Conservation (phyloP, 2,113 vertebrate species). For the Alces alces region DNA sequence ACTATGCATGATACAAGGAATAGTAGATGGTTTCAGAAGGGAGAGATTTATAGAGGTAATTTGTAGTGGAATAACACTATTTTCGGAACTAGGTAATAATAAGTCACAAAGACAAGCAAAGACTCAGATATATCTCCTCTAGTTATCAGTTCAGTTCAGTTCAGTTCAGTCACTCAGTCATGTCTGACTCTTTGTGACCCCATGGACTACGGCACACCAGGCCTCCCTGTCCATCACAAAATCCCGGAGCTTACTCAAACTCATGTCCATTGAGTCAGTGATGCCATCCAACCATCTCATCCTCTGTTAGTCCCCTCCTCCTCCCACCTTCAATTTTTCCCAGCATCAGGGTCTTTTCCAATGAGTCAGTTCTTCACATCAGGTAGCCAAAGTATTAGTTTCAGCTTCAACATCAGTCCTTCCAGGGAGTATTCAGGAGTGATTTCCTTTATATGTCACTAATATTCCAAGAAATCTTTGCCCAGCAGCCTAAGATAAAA, state of each 20-base stretch:
- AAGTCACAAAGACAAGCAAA: conserved; percentile 35
- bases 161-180: not conserved
- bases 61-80: conserved; percentile 24
- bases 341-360: not conserved
- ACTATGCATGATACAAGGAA: conserved; percentile 15
- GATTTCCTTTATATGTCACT: not conserved
- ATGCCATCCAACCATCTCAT: not conserved
- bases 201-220: not conserved
- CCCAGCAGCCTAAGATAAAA: conserved; percentile 1
- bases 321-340: not conserved
- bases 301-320: not conserved
- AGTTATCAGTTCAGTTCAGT: not conserved
- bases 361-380: not conserved
- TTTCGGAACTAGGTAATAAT: conserved; percentile 43
- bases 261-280: not conserved
- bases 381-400: not conserved
- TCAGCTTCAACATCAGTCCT: not conserved
- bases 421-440: not conserved
- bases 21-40: conserved; percentile 15
- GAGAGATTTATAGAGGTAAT: conserved; percentile 28
- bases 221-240: not conserved
- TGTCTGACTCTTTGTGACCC: accelerated
- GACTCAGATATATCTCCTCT: conserved; percentile 40
- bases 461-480: conserved; percentile 10
- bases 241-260: not conserved